Evolutionary conservation across 2,797 vertebrate species (phyloP).

Genomic region (Cossypha dichroa): DNA sequence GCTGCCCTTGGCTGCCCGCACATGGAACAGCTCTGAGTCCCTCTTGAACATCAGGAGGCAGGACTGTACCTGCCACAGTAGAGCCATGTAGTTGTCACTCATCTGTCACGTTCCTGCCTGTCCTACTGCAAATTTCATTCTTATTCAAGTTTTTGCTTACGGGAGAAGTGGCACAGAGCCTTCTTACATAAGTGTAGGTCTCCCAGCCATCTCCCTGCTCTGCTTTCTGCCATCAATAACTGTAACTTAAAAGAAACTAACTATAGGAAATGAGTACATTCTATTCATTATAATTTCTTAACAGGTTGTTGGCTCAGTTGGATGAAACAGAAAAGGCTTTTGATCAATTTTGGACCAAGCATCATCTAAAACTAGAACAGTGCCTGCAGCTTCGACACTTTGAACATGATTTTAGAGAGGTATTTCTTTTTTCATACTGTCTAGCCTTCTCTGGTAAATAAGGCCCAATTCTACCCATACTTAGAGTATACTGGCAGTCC

Average conservation of each 20-base stretch:
- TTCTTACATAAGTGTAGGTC: neutral
- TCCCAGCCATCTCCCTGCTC: neutral
- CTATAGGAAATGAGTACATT: neutral
- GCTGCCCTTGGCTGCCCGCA: neutral
- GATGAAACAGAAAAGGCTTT: slow-evolving; percentile 94
- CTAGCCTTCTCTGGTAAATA: neutral
- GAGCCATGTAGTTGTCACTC: neutral
- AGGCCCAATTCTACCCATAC: neutral
- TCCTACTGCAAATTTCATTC: neutral
- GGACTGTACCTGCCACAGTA: neutral
- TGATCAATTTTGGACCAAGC: slow-evolving; percentile 91
- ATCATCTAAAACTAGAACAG: slow-evolving; percentile 90
- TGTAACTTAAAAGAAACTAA: neutral
- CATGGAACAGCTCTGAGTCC: neutral
- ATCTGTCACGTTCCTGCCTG: neutral
- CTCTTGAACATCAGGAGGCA: neutral
- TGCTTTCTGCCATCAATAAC: neutral
- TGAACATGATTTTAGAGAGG: slow-evolving; percentile 93
- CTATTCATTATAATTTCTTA: slow-evolving; percentile 42
- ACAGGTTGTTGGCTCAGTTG: slow-evolving; percentile 89
- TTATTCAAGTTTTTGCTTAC: neutral
- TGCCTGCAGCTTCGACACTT: slow-evolving; percentile 92
- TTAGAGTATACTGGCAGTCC: neutral
- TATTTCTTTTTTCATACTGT: slow-evolving; percentile 45
- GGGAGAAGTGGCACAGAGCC: neutral